Evolutionary conservation across 2,888 invertebrate species (phyloP).

Genomic region (Perizoma flavofasciatum): DNA sequence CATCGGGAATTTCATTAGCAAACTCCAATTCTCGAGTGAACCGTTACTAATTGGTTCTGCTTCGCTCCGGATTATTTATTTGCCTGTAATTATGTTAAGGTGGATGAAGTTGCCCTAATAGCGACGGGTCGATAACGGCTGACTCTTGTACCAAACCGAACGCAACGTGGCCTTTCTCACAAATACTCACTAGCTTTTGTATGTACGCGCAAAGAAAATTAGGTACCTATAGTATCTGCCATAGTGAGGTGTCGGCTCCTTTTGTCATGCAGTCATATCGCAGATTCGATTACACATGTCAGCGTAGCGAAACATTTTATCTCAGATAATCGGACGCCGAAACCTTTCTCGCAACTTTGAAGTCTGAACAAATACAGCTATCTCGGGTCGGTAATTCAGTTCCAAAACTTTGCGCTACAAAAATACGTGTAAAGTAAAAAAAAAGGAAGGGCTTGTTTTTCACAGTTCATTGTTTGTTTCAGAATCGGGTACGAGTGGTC

Average conservation of each 20-base stretch:
- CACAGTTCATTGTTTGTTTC: slow-evolving; percentile 22
- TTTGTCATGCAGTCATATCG: slow-evolving; percentile 13
- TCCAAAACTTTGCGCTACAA: slow-evolving; percentile 32
- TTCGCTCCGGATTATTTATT: slow-evolving; percentile 56
- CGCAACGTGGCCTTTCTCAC: slow-evolving; percentile 28
- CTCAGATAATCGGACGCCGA: slow-evolving; percentile 17
- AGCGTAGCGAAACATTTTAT: slow-evolving; percentile 24
- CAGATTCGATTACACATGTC: slow-evolving; percentile 7
- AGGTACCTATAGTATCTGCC: too few species aligned
- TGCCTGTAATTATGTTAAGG: slow-evolving; percentile 49
- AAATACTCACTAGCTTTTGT: slow-evolving; percentile 1
- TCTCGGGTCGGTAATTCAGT: slow-evolving; percentile 30
- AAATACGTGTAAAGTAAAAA: slow-evolving; percentile 30
- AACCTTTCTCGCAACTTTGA: slow-evolving; percentile 20
- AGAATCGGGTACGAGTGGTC: slow-evolving; percentile 18
- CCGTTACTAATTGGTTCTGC: slow-evolving; percentile 60
- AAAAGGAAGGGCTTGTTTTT: not conserved
- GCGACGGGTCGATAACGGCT: slow-evolving; percentile 23
- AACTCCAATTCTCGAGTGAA: slow-evolving; percentile 53
- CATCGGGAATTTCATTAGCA: slow-evolving; percentile 62
- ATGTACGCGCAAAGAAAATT: too few species aligned
- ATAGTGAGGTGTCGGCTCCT: slow-evolving; percentile 4
- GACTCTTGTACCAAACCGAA: slow-evolving; percentile 2
- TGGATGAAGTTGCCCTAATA: slow-evolving; percentile 32
- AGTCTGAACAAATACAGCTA: slow-evolving; percentile 38